A percentile compares a stretch with the other conserved stretches of the same genome.
These are phyloP conservation scores for Odontesthes bonariensis DNA, from an alignment of 2,113 vertebrate species.

Conservation along the genomic window DNA sequence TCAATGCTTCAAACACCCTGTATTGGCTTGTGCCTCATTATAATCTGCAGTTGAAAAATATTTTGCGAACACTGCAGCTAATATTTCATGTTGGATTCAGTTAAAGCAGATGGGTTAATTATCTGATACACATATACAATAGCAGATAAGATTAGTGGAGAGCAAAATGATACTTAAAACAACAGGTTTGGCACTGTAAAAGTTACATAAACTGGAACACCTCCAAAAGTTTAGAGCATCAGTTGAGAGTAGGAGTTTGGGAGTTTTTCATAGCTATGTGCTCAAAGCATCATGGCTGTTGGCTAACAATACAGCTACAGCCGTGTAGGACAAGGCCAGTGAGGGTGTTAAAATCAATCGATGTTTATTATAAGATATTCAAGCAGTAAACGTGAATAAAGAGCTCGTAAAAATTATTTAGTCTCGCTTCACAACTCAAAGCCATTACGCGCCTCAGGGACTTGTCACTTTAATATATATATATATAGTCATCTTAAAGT, in stretches of 20 bases:
- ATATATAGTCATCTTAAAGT: slow-evolving; percentile 50
- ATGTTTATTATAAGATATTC: slow-evolving; percentile 58
- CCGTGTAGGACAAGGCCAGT: slow-evolving; percentile 21
- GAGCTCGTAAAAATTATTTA: slow-evolving; percentile 62
- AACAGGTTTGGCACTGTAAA: background rate
- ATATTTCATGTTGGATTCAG: background rate
- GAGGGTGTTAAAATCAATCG: slow-evolving; percentile 43
- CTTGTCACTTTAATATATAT: slow-evolving; percentile 38
- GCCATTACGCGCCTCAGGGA: slow-evolving; percentile 29
- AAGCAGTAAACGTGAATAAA: slow-evolving; percentile 62
- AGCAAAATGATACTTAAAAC: background rate
- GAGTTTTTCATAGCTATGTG: slow-evolving; percentile 21
- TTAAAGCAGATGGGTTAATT: background rate
- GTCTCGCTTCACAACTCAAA: slow-evolving; percentile 48
- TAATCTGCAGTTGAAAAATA: slow-evolving; percentile 20
- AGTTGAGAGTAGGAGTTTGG: slow-evolving; percentile 7
- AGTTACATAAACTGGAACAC: slow-evolving; percentile 19
- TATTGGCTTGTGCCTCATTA: slow-evolving; percentile 37
- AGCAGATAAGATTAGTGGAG: background rate
- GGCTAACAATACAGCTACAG: slow-evolving; percentile 4
- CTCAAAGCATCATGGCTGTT: slow-evolving; percentile 3
- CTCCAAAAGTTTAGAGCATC: slow-evolving; percentile 16
- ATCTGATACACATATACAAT: background rate
- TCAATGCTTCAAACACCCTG: slow-evolving; percentile 19
- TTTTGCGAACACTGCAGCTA: background rate